Evolutionary conservation across 1,140 invertebrate genomes (phyloP).

Genomic region (Maconellicoccus hirsutus): DNA sequence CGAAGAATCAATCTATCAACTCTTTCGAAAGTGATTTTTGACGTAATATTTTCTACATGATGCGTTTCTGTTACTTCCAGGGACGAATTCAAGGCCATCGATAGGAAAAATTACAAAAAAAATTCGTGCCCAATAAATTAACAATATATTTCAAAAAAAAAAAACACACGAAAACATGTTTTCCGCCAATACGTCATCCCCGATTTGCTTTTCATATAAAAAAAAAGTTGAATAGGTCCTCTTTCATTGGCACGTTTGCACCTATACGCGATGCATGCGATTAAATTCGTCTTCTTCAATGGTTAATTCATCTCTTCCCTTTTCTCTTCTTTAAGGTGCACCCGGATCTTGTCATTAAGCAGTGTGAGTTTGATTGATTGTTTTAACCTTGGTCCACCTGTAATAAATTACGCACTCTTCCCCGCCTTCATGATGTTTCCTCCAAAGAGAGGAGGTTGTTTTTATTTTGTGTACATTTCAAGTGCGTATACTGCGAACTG

Average conservation of each 20-base stretch:
- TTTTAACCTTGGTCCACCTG: slow-evolving; percentile 15
- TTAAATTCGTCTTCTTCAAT: neutral
- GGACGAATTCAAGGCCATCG: neutral
- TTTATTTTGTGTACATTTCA: neutral
- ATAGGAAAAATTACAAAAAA: neutral
- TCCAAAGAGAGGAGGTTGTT: neutral
- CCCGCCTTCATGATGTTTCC: neutral
- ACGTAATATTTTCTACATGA: no score
- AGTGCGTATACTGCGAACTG: neutral
- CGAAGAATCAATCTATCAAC: no score
- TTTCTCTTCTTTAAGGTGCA: neutral
- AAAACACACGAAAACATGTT: no score
- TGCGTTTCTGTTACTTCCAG: neutral
- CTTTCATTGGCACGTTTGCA: slow-evolving; percentile 6
- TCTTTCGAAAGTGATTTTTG: no score
- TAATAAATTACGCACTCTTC: slow-evolving; percentile 15
- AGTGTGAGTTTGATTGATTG: slow-evolving; percentile 18
- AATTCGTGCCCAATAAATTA: no score
- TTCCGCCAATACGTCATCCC: no score
- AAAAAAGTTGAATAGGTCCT: neutral
- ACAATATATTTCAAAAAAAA: no score
- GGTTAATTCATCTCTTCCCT: slow-evolving; percentile 11
- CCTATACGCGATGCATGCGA: neutral
- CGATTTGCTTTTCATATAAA: no score
- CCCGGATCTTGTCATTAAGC: slow-evolving; percentile 19